Base-by-base conservation (phyloP, 1,140 invertebrate species). In the Diuraphis noxia region DNA sequence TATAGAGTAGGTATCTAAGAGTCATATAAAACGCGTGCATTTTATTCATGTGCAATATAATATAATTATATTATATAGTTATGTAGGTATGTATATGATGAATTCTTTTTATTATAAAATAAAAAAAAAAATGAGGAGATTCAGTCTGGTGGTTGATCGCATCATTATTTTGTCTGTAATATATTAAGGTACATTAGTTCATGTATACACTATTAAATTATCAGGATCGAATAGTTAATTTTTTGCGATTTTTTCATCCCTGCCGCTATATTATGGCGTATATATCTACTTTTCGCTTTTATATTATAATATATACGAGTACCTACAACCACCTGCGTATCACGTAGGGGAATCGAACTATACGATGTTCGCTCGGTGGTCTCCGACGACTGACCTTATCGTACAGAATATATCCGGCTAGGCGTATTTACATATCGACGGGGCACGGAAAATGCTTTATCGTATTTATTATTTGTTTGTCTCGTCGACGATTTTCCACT, bases 391-490 rank as follows among this genome's bases (percentile, higher is more conserved):
- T 25, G 17, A 72, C 56, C 30, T 72, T 72, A 72, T 72, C 56
- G 56, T 72, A 72, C 56, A 72, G 56, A 72, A n/a, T n/a, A 34
- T n/a, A 72, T 72, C 77, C 77, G 77, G 34, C 77, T 21, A 79
- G 77, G 36, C 77, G 34, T 79, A 79, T 79, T 79, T 79, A 79
- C 77, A 79, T 81, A 81, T 81, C 38, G 36, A 38, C 36, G 79
- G 56, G n/a, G 30, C 30, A 72, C 30, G 34, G 56, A 81, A 38
- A 81, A 38, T 79, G 2, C 19, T 79, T 79, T 79, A 36, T 36
- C 10, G 36, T 38, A 38, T 81, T 25, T 82, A 82, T 8, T 79
- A 38, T 77, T 41, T 40, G 21, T 81, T 81, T 25, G 21, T 41
- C 6, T 82, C 34, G 34, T n/a, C 36, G 34, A 79, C 72, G 34